Conservation (phyloP, 1,140 invertebrate species). For the Leptinotarsa defecta region DNA sequence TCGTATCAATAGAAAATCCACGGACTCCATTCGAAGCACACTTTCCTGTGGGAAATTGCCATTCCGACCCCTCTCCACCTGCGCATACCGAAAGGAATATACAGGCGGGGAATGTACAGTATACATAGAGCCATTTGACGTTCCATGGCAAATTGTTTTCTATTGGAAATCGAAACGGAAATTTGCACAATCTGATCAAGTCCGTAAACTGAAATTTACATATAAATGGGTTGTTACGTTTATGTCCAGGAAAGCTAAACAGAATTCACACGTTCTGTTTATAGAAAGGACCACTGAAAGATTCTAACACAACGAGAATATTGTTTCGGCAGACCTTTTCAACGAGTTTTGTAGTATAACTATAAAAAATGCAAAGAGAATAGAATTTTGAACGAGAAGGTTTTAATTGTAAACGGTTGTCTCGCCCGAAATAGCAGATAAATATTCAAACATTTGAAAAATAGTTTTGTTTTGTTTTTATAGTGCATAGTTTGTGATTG, state of each 20-base stretch:
- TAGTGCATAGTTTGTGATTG: too few relatives aligned
- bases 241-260: neutral
- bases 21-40: constrained; percentile 1
- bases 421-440: too few relatives aligned
- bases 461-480: too few relatives aligned
- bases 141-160: constrained; percentile 4
- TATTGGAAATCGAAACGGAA: constrained; percentile 8
- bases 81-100: neutral
- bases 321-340: too few relatives aligned
- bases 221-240: constrained; percentile 6
- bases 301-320: too few relatives aligned
- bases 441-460: too few relatives aligned
- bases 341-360: too few relatives aligned
- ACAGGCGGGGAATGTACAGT: neutral
- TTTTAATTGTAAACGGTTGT: too few relatives aligned
- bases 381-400: too few relatives aligned
- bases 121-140: constrained; percentile 8
- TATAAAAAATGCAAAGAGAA: too few relatives aligned
- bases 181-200: constrained; percentile 3
- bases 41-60: constrained; percentile 5
- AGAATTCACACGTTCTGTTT: neutral
- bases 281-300: neutral
- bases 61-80: neutral
- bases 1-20: neutral
- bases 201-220: constrained; percentile 3